Evolutionary conservation across 2,888 invertebrate species (phyloP).

Genomic region (Vanessa cardui): DNA sequence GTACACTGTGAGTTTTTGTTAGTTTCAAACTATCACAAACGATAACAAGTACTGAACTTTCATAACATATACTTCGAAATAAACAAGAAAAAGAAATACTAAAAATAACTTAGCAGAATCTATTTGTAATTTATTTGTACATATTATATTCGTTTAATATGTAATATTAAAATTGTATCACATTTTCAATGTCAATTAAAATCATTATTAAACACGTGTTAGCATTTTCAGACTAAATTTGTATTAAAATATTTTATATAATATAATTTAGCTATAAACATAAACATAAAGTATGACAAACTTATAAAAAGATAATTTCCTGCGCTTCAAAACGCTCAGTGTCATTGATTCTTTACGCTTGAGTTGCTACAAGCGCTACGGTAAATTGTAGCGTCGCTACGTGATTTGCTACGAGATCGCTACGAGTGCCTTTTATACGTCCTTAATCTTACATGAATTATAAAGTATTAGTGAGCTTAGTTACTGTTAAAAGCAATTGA

Average conservation of each 20-base stretch:
- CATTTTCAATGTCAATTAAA: no score
- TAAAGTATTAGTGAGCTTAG: background rate
- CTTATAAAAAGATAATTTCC: conserved; percentile 26
- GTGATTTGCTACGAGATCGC: conserved; percentile 33
- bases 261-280: background rate
- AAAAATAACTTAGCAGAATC: no score
- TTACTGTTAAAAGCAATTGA: background rate
- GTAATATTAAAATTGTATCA: no score
- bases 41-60: no score
- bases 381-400: conserved; percentile 34
- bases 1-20: no score
- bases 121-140: no score
- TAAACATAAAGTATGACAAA: conserved; percentile 1
- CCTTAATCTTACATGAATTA: conserved; percentile 12
- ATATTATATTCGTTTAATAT: no score
- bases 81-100: no score
- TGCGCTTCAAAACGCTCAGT: conserved; percentile 29
- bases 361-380: conserved; percentile 28
- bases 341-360: conserved; percentile 31
- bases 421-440: conserved; percentile 24
- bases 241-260: background rate
- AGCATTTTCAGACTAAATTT: background rate
- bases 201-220: background rate
- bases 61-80: no score
- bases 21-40: no score